Conservation (phyloP, 2,113 vertebrate genomes). For the Neodontobutis hainanensis region DNA sequence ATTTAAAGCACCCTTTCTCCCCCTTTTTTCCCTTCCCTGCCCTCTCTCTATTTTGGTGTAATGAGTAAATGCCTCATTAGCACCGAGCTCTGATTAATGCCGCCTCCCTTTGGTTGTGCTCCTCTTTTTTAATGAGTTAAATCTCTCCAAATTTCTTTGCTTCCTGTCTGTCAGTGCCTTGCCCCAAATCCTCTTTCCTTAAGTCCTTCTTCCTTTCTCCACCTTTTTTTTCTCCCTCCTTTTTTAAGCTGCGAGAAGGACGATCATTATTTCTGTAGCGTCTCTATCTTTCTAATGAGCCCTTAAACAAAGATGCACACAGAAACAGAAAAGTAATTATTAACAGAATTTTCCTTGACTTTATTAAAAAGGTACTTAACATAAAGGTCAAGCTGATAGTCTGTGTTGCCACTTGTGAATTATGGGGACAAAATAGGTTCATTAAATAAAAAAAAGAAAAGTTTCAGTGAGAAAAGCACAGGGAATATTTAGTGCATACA, state of each 20-base stretch:
- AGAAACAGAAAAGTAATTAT: conserved; percentile 46
- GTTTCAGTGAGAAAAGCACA: not conserved
- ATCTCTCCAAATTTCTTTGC: conserved; percentile 56
- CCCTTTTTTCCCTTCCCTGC: conserved; percentile 20
- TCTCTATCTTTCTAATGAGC: conserved; percentile 60
- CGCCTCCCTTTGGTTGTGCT: conserved; percentile 66
- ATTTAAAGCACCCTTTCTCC: conserved; percentile 8
- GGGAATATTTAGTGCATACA: conserved; percentile 2
- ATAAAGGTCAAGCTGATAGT: conserved; percentile 3
- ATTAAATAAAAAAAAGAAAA: conserved; percentile 5
- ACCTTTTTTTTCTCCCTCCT: conserved; percentile 7
- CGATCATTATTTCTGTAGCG: conserved; percentile 50
- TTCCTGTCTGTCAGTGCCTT: conserved; percentile 25
- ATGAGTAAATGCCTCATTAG: conserved; percentile 77
- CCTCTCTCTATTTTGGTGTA: conserved; percentile 63
- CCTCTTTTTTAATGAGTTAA: conserved; percentile 69
- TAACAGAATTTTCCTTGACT: conserved; percentile 24
- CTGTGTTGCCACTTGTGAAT: conserved; percentile 1
- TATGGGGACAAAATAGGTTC: conserved; percentile 13
- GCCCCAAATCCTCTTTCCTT: conserved; percentile 16
- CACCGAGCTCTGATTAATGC: conserved; percentile 69
- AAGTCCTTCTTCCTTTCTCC: conserved; percentile 2
- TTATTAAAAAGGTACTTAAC: conserved; percentile 16
- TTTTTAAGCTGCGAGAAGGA: not conserved
- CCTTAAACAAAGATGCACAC: conserved; percentile 34